A percentile compares a stretch with the other conserved stretches of the same genome.
Conservation (phyloP, 2,113 vertebrate genomes). For the Ciconia maguari region DNA sequence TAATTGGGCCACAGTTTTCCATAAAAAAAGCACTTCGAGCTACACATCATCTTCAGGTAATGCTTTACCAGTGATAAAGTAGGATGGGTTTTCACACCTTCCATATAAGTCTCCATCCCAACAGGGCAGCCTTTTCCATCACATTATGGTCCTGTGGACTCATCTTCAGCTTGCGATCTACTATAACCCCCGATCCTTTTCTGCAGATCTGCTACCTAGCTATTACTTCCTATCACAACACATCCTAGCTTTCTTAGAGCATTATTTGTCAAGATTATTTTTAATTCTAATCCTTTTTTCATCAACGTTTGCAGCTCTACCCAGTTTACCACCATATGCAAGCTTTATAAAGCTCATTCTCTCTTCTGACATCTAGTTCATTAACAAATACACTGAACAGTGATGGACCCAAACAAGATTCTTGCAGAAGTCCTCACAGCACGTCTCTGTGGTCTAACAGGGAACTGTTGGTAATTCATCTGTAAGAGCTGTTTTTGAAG, state of each 20-base stretch:
- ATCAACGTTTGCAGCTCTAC: neutral
- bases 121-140: neutral
- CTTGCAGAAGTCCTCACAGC: neutral
- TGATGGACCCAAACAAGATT: neutral
- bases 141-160: neutral
- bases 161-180: neutral
- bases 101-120: neutral
- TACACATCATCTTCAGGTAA: neutral
- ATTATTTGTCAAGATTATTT: neutral
- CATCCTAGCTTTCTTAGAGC: neutral
- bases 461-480: neutral
- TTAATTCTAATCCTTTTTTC: neutral
- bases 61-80: neutral
- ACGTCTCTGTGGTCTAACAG: accelerated
- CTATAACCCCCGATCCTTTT: neutral
- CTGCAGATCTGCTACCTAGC: neutral
- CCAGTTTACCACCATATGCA: neutral
- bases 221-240: neutral
- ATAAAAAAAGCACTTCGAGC: neutral
- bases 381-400: neutral
- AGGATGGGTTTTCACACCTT: neutral
- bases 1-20: neutral
- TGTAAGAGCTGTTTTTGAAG: neutral
- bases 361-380: neutral
- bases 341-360: neutral